Evolutionary conservation across 2,797 vertebrate species (phyloP), one percentile per base, ranked within the genome.

Genomic region (Coracias cyanogaster): DNA sequence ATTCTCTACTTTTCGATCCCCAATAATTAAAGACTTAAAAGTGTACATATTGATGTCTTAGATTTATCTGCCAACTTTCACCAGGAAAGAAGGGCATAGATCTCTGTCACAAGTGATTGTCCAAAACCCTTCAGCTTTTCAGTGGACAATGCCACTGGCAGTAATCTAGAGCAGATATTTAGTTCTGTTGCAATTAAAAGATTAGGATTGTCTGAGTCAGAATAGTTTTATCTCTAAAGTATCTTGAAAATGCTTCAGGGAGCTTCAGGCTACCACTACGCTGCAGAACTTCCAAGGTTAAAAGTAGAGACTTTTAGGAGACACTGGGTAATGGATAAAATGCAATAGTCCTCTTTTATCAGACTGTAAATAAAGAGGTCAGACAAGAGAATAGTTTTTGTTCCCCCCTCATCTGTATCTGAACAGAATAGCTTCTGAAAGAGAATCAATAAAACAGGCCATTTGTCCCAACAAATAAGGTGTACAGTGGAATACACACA

Each of bases 401-500:
- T 65, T 95, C 81, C 39, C 29, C 52, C 61, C 28, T 92, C 92
- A 77, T 94, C 95, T 96, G 86, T 89, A 94, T 89, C 93, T 58
- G 78, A 94, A 71, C 31, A 87, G 90, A 94, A 94, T 71, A 73
- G 60, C 37, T 94, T 64, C 74, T 85, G 86, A 96, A 89, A 85
- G 82, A 74, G 86, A 77, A 92, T 93, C 92, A 6, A 92, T 95
- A 77, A 87, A 89, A 91, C 28, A 96, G 78, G 90, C 87, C 71
- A 77, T 96, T 95, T 93, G 84, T 93, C 93, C 81, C 89, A 92
- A 80, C 86, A 96, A 94, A 96, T 85, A 92, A 82, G 45, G 78
- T 49, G 31, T 16, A 7, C 33, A 16, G 73, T 91, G 77, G 80
- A 90, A 92, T 46, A 35, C 81, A 88, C 72, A 79, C 45, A 41